Base-by-base conservation (phyloP, 2,113 vertebrate species). In the Elaphurus davidianus region DNA sequence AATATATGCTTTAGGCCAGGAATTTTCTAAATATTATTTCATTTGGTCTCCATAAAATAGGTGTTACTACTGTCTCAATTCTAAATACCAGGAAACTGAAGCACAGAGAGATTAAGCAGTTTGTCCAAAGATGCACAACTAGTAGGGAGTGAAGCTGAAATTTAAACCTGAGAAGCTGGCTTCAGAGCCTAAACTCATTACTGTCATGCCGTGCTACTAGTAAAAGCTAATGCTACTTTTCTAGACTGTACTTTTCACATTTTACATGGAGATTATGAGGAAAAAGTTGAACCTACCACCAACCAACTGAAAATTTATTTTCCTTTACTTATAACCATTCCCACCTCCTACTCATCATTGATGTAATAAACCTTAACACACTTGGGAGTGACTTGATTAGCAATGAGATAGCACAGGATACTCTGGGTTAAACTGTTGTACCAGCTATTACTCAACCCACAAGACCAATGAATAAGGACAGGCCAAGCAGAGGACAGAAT, bases 51-150 rank as follows among this genome's bases (percentile, higher is more conserved):
- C 33, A 60, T 81, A 83, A 87, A 83, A 55, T 55, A 92, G 28
- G 16, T 74, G 21, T 7, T 83, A 60, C 78, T 59, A 54, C 4
- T 50, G 36, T 2, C 40, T 93, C 25, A 50, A n/a, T 47, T 84
- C 76, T 95, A 97, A 91, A 84, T 94, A 87, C 43, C 36, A 79
- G 36, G 30, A 91, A 95, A 93, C 30, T 55, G 21, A 87, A 45
- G 21, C n/a, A 67, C 4, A n/a, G 40, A 89, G 54, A 45, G 27
- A 60, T 71, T 71, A 94, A 71, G 30, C 0, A 47, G 33, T 17
- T 91, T 90, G 8, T 16, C n/a, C 25, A 87, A 87, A 62, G 9
- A 67, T 40, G 16, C 1, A 30, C 21, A 25, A 25, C 11, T 79
- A 82, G 8, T 67, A 83, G 45, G 10, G 45, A 82, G 12, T 59